Evolutionary conservation across 1,140 invertebrate genomes (phyloP).

Genomic region (Geopemphigus sp.): DNA sequence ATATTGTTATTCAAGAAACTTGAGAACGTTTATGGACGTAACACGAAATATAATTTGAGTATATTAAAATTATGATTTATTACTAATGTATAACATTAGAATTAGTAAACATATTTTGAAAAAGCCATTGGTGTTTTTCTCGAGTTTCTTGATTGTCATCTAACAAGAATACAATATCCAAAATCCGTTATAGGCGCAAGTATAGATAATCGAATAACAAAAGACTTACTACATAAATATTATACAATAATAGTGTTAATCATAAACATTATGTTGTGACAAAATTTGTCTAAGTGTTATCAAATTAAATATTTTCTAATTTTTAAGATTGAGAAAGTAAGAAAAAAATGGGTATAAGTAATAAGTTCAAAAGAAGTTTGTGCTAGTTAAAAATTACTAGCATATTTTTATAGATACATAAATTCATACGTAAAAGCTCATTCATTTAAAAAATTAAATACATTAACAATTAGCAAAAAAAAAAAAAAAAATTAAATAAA

Average conservation of each 20-base stretch:
- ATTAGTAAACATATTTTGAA: slow-evolving; percentile 28
- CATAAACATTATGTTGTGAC: neutral
- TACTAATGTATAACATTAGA: slow-evolving; percentile 20
- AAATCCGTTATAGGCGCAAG: neutral
- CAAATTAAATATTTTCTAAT: neutral
- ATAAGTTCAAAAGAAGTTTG: neutral
- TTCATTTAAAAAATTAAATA: slow-evolving; percentile 25
- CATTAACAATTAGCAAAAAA: slow-evolving; percentile 18
- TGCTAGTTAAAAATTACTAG: slow-evolving; percentile 11
- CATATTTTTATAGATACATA: neutral
- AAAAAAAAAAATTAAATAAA: slow-evolving; percentile 10
- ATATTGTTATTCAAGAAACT: slow-evolving; percentile 44
- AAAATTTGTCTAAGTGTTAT: neutral
- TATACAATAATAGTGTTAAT: neutral
- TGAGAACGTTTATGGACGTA: slow-evolving; percentile 29
- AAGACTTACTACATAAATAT: neutral
- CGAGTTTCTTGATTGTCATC: slow-evolving; percentile 47
- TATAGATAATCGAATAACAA: slow-evolving; percentile 31
- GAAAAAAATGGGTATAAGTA: too few relatives aligned
- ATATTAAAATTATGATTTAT: slow-evolving; percentile 31
- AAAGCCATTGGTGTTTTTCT: slow-evolving; percentile 36
- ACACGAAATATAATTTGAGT: slow-evolving; percentile 6
- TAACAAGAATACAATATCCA: slow-evolving; percentile 43
- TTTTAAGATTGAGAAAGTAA: slow-evolving; percentile 20
- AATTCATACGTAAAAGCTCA: slow-evolving; percentile 34